These are phyloP conservation scores for Spheniscus humboldti DNA, from an alignment of 2,797 vertebrate genomes.

Conservation along the genomic window DNA sequence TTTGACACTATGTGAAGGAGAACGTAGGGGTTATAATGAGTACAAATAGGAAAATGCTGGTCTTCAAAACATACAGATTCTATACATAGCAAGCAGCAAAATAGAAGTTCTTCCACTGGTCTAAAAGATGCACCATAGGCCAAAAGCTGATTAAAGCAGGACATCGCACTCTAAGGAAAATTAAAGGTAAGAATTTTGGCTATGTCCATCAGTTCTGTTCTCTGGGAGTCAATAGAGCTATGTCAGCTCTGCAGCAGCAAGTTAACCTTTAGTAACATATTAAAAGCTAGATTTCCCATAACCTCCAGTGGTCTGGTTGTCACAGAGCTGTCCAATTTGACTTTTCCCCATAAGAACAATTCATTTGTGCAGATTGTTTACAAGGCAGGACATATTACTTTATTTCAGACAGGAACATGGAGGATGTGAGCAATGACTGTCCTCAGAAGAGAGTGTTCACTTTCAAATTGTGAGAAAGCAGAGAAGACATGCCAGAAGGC, in stretches of 20 bases:
- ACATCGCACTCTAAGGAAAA: not conserved
- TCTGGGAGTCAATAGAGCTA: not conserved
- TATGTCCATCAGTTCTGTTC: not conserved
- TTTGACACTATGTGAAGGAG: not conserved
- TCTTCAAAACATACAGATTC: not conserved
- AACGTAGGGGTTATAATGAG: not conserved
- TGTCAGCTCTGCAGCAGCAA: not conserved
- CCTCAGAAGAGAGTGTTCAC: not conserved
- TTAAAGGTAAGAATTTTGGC: not conserved
- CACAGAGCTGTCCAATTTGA: not conserved
- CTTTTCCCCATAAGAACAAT: constrained; percentile 27
- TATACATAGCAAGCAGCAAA: not conserved
- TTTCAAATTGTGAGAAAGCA: not conserved
- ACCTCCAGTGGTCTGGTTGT: not conserved
- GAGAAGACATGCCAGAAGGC: not conserved
- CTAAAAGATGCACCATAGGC: not conserved
- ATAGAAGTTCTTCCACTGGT: not conserved
- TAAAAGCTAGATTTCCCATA: not conserved
- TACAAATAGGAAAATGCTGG: not conserved
- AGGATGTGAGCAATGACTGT: not conserved
- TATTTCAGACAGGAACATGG: not conserved
- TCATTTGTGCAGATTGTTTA: not conserved
- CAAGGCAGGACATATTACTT: not conserved
- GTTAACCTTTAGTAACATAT: not conserved
- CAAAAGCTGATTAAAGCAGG: not conserved